Base-by-base conservation (phyloP, 2,888 invertebrate genomes). In the Drosophila paranaensis region DNA sequence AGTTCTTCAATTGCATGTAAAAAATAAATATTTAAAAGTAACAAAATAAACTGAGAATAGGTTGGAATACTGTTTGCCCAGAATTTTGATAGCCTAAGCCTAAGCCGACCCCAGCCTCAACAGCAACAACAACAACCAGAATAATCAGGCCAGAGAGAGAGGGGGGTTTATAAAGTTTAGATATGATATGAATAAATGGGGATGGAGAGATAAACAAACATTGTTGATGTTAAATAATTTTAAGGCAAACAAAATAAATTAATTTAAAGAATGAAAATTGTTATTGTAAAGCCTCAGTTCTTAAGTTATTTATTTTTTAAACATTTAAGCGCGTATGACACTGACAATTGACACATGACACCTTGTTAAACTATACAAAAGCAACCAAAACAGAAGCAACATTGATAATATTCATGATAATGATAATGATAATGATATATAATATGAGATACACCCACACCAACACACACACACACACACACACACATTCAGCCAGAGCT, bases 191-290 rank as follows among this genome's bases (percentile, higher is more conserved):
- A 30, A 58, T 57, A 63, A 68, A 53, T 33, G 48, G 16, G 48
- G 16, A 62, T 42, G 62, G 42, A 65, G 60, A 63, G 53, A 56
- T 43, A 55, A 51, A 43, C 20, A 70, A 82, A 88, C 81, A 88
- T 88, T 86, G 86, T 86, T 86, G 74, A 86, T 85, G 86, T 86
- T 86, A 74, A 86, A 86, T 86, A 86, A 75, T 86, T 86, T 86
- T 86, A 86, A 86, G 86, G 67, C 74, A 71, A 82, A 81, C 72
- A 53, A 60, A 60, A 76, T 68, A 76, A 76, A 77, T 80, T 83
- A 83, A 86, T 86, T 70, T 77, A 13, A 50, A 27, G 79, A 87
- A 87, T 84, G 84, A 50, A 54, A 87, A 87, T 84, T 84, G 84
- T 84, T 84, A 84, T 81, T 87, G 87, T 84, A 80, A 86, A 85